Percentiles rank a stretch among this genome's conserved stretches.
phyloP scores from a whole-genome alignment of 1,140 invertebrate genomes.

The Mamestra configurata region DNA sequence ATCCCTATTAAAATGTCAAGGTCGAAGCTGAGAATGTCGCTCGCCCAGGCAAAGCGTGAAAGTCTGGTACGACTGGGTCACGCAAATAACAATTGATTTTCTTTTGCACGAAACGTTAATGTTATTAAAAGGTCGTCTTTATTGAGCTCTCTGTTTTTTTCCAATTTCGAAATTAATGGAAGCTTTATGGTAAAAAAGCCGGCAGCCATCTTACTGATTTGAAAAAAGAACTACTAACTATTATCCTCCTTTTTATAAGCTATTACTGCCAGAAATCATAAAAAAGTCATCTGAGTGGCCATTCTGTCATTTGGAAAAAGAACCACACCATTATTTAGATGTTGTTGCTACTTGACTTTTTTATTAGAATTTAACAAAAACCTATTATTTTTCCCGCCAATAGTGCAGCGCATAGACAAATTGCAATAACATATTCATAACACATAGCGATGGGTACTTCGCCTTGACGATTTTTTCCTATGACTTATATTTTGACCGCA shows the following conservation, averaged over 20 bases:
- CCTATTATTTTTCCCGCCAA: conserved; percentile 1
- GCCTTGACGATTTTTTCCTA: conserved; percentile 28
- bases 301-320: background rate
- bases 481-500: conserved; percentile 24
- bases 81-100: conserved; percentile 35
- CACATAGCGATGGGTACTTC: conserved; percentile 1
- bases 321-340: background rate
- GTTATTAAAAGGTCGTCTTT: conserved; percentile 24
- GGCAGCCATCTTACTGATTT: background rate
- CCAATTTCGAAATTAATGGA: background rate
- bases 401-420: background rate
- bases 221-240: background rate
- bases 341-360: background rate
- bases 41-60: conserved; percentile 22
- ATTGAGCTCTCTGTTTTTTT: background rate
- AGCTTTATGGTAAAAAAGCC: background rate
- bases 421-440: conserved; percentile 7
- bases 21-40: conserved; percentile 35
- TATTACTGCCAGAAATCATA: no score
- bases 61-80: conserved; percentile 14
- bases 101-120: conserved; percentile 32
- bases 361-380: background rate
- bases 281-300: no score
- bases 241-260: background rate
- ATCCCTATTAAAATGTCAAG: conserved; percentile 43